These are phyloP conservation scores for Euphysa ruthae DNA, from an alignment of 30 jellyfish, hydroid and myxozoan genomes.

Conservation along the genomic window DNA sequence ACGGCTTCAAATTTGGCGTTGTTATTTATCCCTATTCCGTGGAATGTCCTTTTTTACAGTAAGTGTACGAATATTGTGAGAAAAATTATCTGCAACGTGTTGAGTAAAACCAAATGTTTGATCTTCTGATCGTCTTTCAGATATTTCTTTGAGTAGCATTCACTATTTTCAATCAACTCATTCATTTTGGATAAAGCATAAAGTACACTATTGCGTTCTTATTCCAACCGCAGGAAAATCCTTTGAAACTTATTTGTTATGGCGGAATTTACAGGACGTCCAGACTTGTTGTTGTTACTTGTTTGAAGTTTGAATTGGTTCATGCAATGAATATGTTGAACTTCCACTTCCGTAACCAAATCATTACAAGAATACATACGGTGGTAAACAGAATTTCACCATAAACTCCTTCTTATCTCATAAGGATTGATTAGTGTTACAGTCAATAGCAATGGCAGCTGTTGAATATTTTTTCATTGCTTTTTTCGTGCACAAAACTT, in stretches of 20 bases:
- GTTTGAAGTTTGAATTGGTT: constrained; percentile 12
- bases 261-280: constrained; percentile 21
- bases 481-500: no score
- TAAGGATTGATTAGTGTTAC: neutral
- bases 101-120: neutral
- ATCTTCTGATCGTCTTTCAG: constrained; percentile 4
- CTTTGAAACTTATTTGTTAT: constrained; percentile 3
- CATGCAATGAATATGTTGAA: constrained; percentile 12
- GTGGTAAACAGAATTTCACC: neutral
- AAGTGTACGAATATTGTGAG: constrained; percentile 8
- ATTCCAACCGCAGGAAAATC: constrained; percentile 35
- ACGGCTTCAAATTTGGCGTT: neutral
- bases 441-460: neutral
- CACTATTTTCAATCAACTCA: constrained; percentile 11
- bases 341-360: constrained; percentile 26
- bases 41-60: neutral
- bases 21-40: neutral
- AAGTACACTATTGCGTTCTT: constrained; percentile 27
- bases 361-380: neutral
- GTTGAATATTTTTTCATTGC: no score
- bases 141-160: neutral
- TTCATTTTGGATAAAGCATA: constrained; percentile 9
- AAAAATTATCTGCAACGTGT: constrained; percentile 8
- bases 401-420: neutral
- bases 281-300: constrained; percentile 5